Percentiles rank a stretch among this genome's conserved stretches.
phyloP scores from a whole-genome alignment of 2,888 invertebrate species.

The Epistrophella euchroma region DNA sequence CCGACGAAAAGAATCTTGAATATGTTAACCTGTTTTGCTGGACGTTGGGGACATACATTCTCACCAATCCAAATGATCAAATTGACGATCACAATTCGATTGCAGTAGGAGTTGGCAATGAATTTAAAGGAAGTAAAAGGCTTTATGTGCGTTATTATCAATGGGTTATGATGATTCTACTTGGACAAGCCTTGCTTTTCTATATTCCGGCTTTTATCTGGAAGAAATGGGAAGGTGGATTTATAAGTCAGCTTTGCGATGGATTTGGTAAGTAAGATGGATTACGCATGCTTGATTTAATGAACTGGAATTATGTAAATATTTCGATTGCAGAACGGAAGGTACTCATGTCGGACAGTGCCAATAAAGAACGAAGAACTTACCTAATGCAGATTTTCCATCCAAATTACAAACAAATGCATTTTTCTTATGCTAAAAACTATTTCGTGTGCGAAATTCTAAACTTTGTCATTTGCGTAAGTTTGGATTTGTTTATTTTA shows the following conservation, averaged over 20 bases:
- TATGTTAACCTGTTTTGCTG: slow-evolving; percentile 91
- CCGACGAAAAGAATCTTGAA: slow-evolving; percentile 85
- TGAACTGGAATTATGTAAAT: neutral
- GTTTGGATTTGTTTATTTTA: slow-evolving; percentile 78
- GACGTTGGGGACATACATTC: slow-evolving; percentile 90
- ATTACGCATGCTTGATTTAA: neutral
- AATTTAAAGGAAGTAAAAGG: slow-evolving; percentile 78
- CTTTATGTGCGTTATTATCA: slow-evolving; percentile 82
- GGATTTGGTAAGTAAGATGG: slow-evolving; percentile 78
- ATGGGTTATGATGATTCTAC: slow-evolving; percentile 82
- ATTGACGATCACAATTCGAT: slow-evolving; percentile 75
- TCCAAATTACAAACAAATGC: slow-evolving; percentile 80
- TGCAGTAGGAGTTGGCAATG: slow-evolving; percentile 79
- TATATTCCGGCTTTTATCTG: slow-evolving; percentile 82
- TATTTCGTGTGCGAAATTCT: slow-evolving; percentile 89
- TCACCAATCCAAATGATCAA: slow-evolving; percentile 82
- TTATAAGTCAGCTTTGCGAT: slow-evolving; percentile 82
- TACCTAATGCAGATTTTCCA: slow-evolving; percentile 73
- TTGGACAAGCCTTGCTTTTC: slow-evolving; percentile 81
- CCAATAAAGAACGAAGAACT: slow-evolving; percentile 76
- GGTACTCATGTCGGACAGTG: slow-evolving; percentile 77
- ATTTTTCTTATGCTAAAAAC: slow-evolving; percentile 86
- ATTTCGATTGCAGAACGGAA: slow-evolving; percentile 75
- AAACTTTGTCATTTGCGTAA: slow-evolving; percentile 90
- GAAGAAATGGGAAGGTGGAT: slow-evolving; percentile 84